phyloP scores from a whole-genome alignment of 2,113 vertebrate species.

The Diadophis punctatus region DNA sequence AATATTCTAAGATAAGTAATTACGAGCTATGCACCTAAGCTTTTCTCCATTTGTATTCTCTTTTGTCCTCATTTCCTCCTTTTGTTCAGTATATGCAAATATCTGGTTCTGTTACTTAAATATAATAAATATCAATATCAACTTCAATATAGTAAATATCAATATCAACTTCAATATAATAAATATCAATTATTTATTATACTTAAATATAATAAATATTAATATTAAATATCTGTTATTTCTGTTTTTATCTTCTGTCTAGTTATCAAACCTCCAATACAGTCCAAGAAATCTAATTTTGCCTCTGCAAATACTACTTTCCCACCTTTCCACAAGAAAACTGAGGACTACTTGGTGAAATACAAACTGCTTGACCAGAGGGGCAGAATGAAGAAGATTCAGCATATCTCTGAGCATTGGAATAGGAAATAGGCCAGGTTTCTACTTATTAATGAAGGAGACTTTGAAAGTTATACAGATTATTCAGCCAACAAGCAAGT shows the following conservation, averaged over 20 bases:
- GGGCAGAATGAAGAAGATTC: conserved; percentile 82
- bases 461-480: not conserved
- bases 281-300: conserved; percentile 74
- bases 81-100: not conserved
- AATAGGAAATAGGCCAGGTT: conserved; percentile 62
- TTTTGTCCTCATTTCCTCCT: not conserved
- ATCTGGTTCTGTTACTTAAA: not conserved
- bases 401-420: conserved; percentile 82
- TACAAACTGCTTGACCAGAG: conserved; percentile 78
- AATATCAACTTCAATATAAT: no score
- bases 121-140: no score
- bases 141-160: no score
- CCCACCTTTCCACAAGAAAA: conserved; percentile 65
- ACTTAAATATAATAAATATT: no score
- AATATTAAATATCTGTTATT: not conserved
- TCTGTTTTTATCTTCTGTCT: conserved; percentile 48
- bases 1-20: not conserved
- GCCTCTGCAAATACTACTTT: conserved; percentile 70
- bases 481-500: not conserved
- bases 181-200: no score
- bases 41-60: not conserved
- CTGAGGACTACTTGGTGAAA: conserved; percentile 60
- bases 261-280: conserved; percentile 71
- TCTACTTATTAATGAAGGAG: not conserved
- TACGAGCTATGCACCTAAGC: not conserved